A percentile compares a stretch with the other conserved stretches of the same genome.
Conservation (phyloP, 2,888 invertebrate species). For the Eurois occulta region DNA sequence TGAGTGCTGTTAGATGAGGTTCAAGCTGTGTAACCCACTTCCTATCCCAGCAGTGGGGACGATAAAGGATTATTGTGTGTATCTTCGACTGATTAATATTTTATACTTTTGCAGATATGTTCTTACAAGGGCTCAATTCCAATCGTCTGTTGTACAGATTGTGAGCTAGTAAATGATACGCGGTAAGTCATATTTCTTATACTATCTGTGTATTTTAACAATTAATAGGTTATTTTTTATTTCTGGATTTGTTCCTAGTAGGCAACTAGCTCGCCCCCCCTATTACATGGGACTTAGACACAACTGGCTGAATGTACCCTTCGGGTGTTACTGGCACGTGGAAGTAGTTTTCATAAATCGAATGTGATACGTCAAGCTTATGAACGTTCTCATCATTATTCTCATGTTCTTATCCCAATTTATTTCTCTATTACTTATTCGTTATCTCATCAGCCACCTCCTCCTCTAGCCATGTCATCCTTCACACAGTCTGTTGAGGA, state of each 20-base stretch:
- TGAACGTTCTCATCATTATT: neutral
- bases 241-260: neutral
- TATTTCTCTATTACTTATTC: too few relatives aligned
- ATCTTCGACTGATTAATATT: neutral
- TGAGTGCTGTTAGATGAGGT: too few relatives aligned
- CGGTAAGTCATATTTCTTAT: constrained; percentile 15
- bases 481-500: too few relatives aligned
- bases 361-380: neutral
- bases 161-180: constrained; percentile 31
- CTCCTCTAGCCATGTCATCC: too few relatives aligned
- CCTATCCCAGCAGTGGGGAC: too few relatives aligned
- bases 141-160: constrained; percentile 46
- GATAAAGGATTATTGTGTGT: neutral
- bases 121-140: constrained; percentile 9
- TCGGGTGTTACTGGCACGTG: too few relatives aligned
- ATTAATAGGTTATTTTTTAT: neutral
- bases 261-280: neutral
- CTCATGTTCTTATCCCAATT: neutral
- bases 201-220: neutral
- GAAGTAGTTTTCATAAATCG: neutral
- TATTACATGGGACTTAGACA: neutral
- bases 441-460: too few relatives aligned
- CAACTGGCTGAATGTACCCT: too few relatives aligned
- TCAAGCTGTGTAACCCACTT: too few relatives aligned
- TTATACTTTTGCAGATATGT: constrained; percentile 37